Evolutionary conservation across 64 coral and sea anemone genomes (phyloP), one percentile per base, ranked within the genome.

Genomic region (Pachyseris speciosa): DNA sequence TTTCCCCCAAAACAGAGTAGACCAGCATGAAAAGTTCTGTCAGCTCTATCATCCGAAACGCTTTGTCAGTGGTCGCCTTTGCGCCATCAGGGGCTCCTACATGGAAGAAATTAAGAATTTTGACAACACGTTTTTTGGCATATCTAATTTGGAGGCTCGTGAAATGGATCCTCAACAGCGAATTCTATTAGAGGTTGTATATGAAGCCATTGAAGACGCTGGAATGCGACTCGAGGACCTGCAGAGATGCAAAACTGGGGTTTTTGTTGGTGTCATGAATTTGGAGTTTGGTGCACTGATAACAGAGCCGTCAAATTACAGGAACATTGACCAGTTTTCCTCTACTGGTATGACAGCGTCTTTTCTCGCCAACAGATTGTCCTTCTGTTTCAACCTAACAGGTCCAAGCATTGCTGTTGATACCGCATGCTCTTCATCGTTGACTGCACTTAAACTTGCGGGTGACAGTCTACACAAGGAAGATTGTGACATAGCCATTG

Each of bases 221-320:
- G 87, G 87, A 47, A 67, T 89, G 58, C 55, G 3, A 24, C 52
- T 89, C 32, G 73, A 89, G 24, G 87, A 89, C 38, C 71, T 95
- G 11, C 87, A 95, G 61, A 78, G 40, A 11, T 76, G 69, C 58
- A 83, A 20, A 20, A 95, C 93, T 7, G 93, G 93, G 2, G 93
- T 95, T 19, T 95, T 95, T 91, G 87, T 91, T 0, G 93, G 93
- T 13, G 48, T 86, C 0, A 95, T 95, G 88, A 95, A 95, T 53
- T n/a, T 76, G 52, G 93, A 95, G 48, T 95, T 67, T 24, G 52
- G 28, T 6, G 69, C 74, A 22, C 30, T 79, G 1, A 2, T 65
- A 32, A 13, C 22, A 0, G 33, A 83, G 0, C 5, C 43, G 24
- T 79, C 73, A 37, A 89, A 84, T 58, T 48, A 64, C 28, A 26